Percentiles rank a stretch among this genome's conserved stretches.
Conservation (phyloP, 2,113 vertebrate genomes). For the Lucifuga dentata region DNA sequence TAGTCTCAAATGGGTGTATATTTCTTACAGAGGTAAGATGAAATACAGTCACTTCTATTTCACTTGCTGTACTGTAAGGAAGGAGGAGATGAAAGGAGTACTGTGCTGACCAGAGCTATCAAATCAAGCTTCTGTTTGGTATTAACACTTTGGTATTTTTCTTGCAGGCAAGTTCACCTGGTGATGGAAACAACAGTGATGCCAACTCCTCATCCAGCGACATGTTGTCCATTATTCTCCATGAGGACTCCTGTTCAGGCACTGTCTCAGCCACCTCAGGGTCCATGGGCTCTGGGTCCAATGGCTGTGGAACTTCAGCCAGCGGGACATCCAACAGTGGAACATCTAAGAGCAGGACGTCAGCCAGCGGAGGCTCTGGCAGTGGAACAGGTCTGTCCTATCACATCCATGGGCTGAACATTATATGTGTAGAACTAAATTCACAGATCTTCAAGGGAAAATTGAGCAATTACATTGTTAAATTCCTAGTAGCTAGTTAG, state of each 20-base stretch:
- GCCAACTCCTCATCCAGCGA: constrained; percentile 89
- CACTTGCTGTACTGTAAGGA: neutral
- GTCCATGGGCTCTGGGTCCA: constrained; percentile 89
- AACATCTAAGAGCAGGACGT: constrained; percentile 69
- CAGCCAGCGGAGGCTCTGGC: constrained; percentile 73
- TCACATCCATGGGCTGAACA: no score
- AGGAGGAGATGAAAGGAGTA: neutral
- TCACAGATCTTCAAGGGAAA: no score
- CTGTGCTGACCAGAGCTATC: neutral
- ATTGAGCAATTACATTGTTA: no score
- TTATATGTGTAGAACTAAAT: neutral
- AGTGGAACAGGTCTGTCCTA: constrained; percentile 84
- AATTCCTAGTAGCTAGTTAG: no score
- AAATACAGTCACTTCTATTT: neutral
- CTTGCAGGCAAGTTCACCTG: constrained; percentile 66
- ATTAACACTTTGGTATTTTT: constrained; percentile 8
- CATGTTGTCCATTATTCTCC: constrained; percentile 89
- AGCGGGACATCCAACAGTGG: constrained; percentile 73
- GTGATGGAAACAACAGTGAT: constrained; percentile 83
- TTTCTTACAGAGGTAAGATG: neutral
- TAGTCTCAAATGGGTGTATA: constrained; percentile 8
- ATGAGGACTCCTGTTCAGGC: constrained; percentile 88
- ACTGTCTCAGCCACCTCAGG: constrained; percentile 87
- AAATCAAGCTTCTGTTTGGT: constrained; percentile 24
- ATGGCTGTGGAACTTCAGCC: constrained; percentile 81